Evolutionary conservation across 2,113 vertebrate genomes (phyloP).

Genomic region (Saccopteryx bilineata): DNA sequence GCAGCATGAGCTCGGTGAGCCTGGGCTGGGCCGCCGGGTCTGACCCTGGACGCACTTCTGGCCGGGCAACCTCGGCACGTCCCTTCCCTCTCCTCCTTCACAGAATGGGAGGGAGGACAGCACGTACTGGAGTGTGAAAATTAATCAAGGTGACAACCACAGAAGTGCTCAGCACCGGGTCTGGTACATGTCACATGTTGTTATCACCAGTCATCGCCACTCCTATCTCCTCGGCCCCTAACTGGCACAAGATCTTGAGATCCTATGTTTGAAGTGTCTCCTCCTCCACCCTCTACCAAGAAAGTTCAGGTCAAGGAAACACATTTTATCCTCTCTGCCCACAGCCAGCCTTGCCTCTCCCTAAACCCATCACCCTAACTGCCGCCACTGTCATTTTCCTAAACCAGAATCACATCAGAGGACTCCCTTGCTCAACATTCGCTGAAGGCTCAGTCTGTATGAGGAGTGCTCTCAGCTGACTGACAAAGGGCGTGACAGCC

Average conservation of each 20-base stretch:
- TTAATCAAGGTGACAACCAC: neutral
- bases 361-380: neutral
- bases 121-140: neutral
- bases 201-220: neutral
- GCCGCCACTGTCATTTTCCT: neutral
- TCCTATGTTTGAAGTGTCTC: neutral
- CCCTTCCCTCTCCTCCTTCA: neutral
- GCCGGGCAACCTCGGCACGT: no score
- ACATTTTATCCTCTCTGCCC: neutral
- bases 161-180: neutral
- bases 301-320: neutral
- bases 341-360: neutral
- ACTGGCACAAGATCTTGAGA: neutral
- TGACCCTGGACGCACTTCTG: no score
- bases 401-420: neutral
- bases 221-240: neutral
- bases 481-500: neutral
- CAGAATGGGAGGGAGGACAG: neutral
- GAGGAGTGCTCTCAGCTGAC: neutral
- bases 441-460: neutral
- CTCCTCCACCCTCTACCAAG: neutral
- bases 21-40: no score
- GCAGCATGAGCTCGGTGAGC: no score
- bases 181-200: neutral
- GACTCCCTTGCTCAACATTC: neutral